A percentile compares a stretch with the other conserved stretches of the same genome.
These are phyloP conservation scores for Dasypogon diadema DNA, from an alignment of 2,888 invertebrate species.

Conservation along the genomic window DNA sequence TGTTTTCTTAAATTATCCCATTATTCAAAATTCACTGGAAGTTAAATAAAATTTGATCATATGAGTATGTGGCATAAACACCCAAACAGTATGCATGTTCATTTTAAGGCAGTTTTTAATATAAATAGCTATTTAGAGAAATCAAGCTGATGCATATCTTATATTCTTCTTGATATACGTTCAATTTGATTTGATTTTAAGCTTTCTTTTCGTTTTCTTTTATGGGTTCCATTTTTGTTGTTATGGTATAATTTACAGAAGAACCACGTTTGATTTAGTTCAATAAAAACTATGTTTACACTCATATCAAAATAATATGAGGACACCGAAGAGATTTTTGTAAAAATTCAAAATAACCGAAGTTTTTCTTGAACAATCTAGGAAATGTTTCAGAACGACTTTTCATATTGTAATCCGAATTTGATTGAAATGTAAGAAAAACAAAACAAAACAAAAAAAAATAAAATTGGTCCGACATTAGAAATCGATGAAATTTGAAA, in stretches of 20 bases:
- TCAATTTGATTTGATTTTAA: conserved; percentile 21
- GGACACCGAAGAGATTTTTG: conserved; percentile 8
- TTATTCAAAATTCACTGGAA: conserved; percentile 40
- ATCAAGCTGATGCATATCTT: conserved; percentile 34
- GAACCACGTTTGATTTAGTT: conserved; percentile 56
- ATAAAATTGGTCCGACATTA: conserved; percentile 60
- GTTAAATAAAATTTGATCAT: conserved; percentile 17
- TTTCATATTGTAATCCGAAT: conserved; percentile 28
- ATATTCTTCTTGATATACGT: background rate
- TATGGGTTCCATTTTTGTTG: conserved; percentile 38
- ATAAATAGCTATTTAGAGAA: conserved; percentile 34
- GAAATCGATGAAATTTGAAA: conserved; percentile 64
- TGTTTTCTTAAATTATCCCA: conserved; percentile 21
- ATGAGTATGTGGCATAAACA: conserved; percentile 35
- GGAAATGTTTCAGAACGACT: background rate
- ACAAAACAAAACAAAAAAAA: conserved; percentile 48
- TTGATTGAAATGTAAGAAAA: conserved; percentile 50
- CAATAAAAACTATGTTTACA: conserved; percentile 38
- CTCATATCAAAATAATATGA: conserved; percentile 26
- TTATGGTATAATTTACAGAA: conserved; percentile 57
- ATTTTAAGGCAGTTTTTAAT: conserved; percentile 41
- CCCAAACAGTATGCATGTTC: conserved; percentile 36
- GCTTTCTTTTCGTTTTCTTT: conserved; percentile 23
- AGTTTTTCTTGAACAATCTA: background rate
- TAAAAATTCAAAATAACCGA: background rate